Base-by-base conservation (phyloP, 2,797 vertebrate genomes). In the Neosalanx taihuensis region DNA sequence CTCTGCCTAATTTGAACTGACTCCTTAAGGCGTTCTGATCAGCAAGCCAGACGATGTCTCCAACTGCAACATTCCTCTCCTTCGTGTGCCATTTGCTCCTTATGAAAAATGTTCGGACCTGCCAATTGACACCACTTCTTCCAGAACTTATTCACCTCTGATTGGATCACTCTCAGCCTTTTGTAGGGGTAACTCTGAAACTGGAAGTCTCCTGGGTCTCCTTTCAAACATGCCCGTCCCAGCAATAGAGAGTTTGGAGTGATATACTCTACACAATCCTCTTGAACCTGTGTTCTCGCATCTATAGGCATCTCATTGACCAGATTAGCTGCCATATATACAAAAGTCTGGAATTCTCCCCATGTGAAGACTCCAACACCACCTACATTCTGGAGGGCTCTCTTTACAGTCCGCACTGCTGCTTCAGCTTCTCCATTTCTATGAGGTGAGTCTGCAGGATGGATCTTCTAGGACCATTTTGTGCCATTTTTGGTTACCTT, bases 21-120 rank as follows among this genome's bases (percentile, higher is more conserved):
- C 68, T 58, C 7, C 80, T 73, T 20, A 75, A 35, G 3, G 76
- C 64, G 13, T 83, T 79, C 9, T 80, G 79, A 5, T 77, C 79
- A 1, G 41, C 70, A 4, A 79, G 1, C 77, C 77, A 81, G 18
- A 84, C 59, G 0, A 75, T 7, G 12, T 84, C 80, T 37, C 78
- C 80, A 18, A 75, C 10, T 0, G 72, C 51, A 0, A 76, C 67
- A 61, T 81, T 83, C 6, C 67, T 10, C 0, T 72, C 4, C 1
- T 1, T 64, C 0, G 33, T 67, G 23, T 84, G 73, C 79, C 78
- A 82, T 29, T 80, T 84, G 23, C 0, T 73, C 0, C 81, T 57
- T 0, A 81, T 7, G 10, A 83, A 83, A 0, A 83, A 35, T n/a
- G 4, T 81, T 84, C 0, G 76, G 76, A 0, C 82, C 71, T 0